Base-by-base conservation (phyloP, 2,113 vertebrate genomes). In the Bufo bufo region DNA sequence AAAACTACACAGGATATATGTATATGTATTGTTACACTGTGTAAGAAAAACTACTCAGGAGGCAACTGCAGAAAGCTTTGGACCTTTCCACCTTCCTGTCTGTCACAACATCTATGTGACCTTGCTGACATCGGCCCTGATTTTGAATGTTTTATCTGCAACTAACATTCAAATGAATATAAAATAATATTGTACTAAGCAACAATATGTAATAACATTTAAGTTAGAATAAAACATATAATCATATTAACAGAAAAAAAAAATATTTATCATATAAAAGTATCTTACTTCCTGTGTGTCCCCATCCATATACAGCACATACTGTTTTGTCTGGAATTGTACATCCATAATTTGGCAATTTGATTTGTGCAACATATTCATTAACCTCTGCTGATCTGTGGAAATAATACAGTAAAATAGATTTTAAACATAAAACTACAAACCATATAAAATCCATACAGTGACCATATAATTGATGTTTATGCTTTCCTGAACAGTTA, bases 301-400 rank as follows among this genome's bases (percentile, higher is more conserved):
- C 98, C 98, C 98, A 99, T 93, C 98, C 98, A 86, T 98, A 98
- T 92, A 98, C 96, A 93, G 95, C 97, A 93, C 98, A 99, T 19
- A 93, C 92, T 45, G 95, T 97, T 92, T 96, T 96, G 90, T 98
- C 97, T 89, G 95, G 96, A 93, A 99, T 98, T 74, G 94, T 96
- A 91, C 98, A 99, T 61, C 96, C 97, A 88, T 96, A 96, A 92
- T 97, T 94, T 17, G 98, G 97, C 88, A 99, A 91, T 90, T 97
- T 96, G 82, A 99, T 97, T 50, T 94, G 96, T 90, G 95, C 94
- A 87, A 99, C 96, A 90, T 95, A 96, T 86, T 97, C 94, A 88
- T 96, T 97, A 85, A 96, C 93, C 89, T 95, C 90, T 47, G 97
- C 96, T 58, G 97, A 95, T 82, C 98, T 99, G 89, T 84, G 92